Conservation (phyloP, 2,113 vertebrate species). For the Lanius collurio region DNA sequence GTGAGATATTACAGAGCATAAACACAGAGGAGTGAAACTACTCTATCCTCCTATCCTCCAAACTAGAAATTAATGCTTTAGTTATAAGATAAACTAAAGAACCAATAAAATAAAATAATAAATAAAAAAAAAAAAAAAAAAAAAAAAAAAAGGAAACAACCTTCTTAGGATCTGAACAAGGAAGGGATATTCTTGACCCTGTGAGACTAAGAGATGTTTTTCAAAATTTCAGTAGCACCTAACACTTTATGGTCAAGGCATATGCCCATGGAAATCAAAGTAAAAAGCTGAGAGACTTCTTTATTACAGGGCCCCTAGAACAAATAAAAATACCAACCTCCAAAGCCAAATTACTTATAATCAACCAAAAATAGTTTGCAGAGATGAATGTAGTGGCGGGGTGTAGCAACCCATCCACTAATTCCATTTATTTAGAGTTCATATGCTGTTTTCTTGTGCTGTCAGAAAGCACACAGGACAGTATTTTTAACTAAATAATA, state of each 20-base stretch:
- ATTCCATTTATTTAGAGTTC: neutral
- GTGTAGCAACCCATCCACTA: neutral
- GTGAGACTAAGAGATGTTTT: neutral
- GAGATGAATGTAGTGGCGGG: neutral
- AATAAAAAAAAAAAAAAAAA: too few relatives aligned
- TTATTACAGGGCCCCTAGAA: neutral
- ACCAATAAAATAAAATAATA: neutral
- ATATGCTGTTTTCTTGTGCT: neutral
- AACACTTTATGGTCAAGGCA: neutral
- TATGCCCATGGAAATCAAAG: neutral
- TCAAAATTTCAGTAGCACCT: neutral
- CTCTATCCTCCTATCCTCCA: neutral
- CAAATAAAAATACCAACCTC: neutral
- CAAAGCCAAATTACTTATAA: neutral
- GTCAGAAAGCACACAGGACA: neutral
- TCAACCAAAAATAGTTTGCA: neutral
- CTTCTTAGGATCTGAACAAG: neutral
- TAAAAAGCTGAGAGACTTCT: neutral
- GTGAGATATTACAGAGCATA: neutral
- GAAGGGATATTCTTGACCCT: neutral
- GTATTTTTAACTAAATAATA: conserved; percentile 23
- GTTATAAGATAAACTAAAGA: neutral
- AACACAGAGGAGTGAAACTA: neutral
- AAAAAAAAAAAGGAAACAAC: neutral
- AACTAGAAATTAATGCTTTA: neutral